Conservation (phyloP, 2,888 invertebrate species). For the Leptopilina syphax region DNA sequence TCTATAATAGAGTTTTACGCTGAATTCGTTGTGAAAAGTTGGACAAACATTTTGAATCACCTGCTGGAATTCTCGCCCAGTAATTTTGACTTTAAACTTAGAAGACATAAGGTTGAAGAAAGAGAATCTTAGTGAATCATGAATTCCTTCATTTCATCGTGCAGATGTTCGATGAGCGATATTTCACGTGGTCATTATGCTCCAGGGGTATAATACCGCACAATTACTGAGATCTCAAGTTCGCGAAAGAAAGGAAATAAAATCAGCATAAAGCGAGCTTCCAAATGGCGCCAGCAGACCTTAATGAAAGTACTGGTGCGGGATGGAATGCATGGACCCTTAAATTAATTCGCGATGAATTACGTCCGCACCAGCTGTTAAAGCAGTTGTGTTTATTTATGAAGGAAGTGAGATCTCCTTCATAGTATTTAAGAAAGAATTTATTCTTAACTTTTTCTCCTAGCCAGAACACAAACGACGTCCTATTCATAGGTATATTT, state of each 20-base stretch:
- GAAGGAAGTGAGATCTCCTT: conserved; percentile 73
- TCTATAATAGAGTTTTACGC: too few relatives aligned
- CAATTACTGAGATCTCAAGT: conserved; percentile 74
- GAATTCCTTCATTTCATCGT: conserved; percentile 62
- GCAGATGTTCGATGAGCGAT: conserved; percentile 69
- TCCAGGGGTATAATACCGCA: conserved; percentile 72
- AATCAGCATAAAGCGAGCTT: conserved; percentile 75
- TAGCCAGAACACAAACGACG: conserved; percentile 46
- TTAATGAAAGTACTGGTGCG: conserved; percentile 75
- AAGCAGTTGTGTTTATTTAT: conserved; percentile 77
- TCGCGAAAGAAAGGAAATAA: conserved; percentile 76
- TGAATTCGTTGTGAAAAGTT: too few relatives aligned
- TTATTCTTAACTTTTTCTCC: conserved; percentile 50
- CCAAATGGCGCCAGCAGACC: conserved; percentile 76
- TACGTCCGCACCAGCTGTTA: conserved; percentile 76
- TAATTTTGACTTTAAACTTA: conserved; percentile 40
- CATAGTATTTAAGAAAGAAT: conserved; percentile 46
- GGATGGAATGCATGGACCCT: conserved; percentile 69
- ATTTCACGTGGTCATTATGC: conserved; percentile 72
- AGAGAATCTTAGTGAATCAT: conserved; percentile 53
- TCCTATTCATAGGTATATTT: not conserved
- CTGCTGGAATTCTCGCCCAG: conserved; percentile 1
- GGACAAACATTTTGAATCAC: not conserved
- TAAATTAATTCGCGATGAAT: conserved; percentile 77
- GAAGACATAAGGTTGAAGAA: not conserved